phyloP scores from a whole-genome alignment of 2,113 vertebrate genomes.

The Aldabrachelys gigantea region DNA sequence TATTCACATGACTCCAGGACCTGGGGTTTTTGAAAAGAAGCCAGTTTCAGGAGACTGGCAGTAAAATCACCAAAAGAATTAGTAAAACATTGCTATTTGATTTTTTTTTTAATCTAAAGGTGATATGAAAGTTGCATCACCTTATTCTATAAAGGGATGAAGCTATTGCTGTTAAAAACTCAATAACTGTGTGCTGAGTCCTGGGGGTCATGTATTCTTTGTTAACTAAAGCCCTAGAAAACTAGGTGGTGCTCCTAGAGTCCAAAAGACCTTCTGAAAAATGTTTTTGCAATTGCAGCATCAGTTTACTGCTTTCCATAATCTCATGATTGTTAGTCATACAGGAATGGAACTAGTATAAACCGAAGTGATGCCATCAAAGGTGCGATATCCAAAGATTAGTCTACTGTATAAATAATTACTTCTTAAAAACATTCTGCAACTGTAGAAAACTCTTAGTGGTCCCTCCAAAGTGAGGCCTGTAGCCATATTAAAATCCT shows the following conservation, averaged over 20 bases:
- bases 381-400: not conserved
- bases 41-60: not conserved
- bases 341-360: not conserved
- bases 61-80: not conserved
- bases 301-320: not conserved
- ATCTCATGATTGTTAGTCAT: rapidly evolving
- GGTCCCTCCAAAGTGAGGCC: rapidly evolving
- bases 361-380: not conserved
- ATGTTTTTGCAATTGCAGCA: rapidly evolving
- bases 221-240: rapidly evolving
- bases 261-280: not conserved
- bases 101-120: not conserved
- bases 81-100: not conserved
- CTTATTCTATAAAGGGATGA: not conserved
- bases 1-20: not conserved
- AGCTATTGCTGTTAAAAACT: not conserved
- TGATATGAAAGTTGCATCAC: not conserved
- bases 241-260: too few species aligned
- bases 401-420: not conserved
- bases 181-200: not conserved
- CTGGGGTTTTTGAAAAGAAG: not conserved
- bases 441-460: not conserved
- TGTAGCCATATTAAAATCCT: rapidly evolving
- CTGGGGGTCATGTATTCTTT: not conserved
- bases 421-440: not conserved